Conservation (phyloP, 2,888 invertebrate species). For the Drosophila recens region DNA sequence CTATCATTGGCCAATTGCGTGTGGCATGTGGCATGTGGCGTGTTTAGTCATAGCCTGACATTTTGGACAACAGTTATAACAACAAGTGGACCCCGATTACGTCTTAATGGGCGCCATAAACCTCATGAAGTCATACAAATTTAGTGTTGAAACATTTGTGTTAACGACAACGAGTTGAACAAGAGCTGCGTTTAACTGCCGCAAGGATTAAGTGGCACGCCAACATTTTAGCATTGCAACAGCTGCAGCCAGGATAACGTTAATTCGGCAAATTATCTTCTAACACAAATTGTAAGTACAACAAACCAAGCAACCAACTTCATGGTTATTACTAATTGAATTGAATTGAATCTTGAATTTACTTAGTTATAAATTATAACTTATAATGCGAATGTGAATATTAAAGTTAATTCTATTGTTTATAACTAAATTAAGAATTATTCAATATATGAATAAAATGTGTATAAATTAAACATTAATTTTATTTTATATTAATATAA, state of each 20-base stretch:
- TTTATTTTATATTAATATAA: too few species aligned
- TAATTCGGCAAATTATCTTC: conserved; percentile 4
- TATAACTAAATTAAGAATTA: not conserved
- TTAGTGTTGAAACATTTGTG: conserved; percentile 56
- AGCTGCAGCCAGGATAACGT: conserved; percentile 7
- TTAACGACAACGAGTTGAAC: conserved; percentile 17
- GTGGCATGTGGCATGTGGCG: conserved; percentile 15
- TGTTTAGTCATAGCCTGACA: conserved; percentile 26
- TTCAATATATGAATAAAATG: not conserved
- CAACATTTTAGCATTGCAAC: conserved; percentile 4
- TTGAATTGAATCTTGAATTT: not conserved
- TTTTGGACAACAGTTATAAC: conserved; percentile 10
- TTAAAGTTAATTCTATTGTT: too few species aligned
- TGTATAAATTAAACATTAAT: too few species aligned
- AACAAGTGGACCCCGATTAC: conserved; percentile 53
- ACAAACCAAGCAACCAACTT: too few species aligned
- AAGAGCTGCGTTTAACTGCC: conserved; percentile 33
- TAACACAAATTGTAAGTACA: conserved; percentile 9
- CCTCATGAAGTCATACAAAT: conserved; percentile 43
- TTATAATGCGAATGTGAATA: not conserved
- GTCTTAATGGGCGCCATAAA: conserved; percentile 44
- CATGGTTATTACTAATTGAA: not conserved
- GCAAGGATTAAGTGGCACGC: conserved; percentile 43
- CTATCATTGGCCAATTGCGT: conserved; percentile 35
- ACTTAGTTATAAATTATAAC: too few species aligned